Evolutionary conservation across 2,797 vertebrate genomes (phyloP), one percentile per base, ranked within the genome.

Genomic region (Lindbergichthys nudifrons): DNA sequence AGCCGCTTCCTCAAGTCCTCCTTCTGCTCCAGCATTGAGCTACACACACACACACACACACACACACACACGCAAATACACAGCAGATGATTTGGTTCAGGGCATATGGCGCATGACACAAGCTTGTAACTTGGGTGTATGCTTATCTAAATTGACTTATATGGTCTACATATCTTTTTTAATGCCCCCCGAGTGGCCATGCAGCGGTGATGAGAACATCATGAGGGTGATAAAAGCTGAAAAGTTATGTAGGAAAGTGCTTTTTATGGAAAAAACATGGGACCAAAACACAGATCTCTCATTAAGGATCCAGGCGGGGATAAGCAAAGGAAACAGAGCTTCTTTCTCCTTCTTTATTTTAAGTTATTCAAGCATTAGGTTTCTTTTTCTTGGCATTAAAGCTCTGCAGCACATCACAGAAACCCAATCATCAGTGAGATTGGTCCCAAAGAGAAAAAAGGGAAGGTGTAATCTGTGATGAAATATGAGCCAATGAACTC

Each of bases 11-110:
- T 94, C 83, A 98, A 93, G 89, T 99, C 97, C 83, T 98, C 97
- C 92, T 98, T 99, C 96, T 99, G 97, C 92, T 99, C 97, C 93
- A 97, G 95, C 93, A 99, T 91, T 79, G 96, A 96, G 87, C 98
- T 99, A 89, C 64, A 46, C 46, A 30, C 60, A 79, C 65, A 73
- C 81, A 70, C 23, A 23, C 52, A 78, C 73, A 59, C 59, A 65
- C 70, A 82, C 63, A 75, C 51, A 80, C 72, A 84, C 77, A 73
- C 60, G 70, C 65, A 53, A 43, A 71, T 16, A 72, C n/a, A 77
- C 19, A 53, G 65, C 46, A 86, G 19, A 77, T 72, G 66, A 72
- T 70, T 65, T 45, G 13, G 58, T 61, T 84, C 53, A 73, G 72
- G 59, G 61, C 69, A 72, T 59, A 56, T 46, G 4, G 47, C 41